phyloP scores from a whole-genome alignment of 2,797 vertebrate species.

The Bovichtus diacanthus region DNA sequence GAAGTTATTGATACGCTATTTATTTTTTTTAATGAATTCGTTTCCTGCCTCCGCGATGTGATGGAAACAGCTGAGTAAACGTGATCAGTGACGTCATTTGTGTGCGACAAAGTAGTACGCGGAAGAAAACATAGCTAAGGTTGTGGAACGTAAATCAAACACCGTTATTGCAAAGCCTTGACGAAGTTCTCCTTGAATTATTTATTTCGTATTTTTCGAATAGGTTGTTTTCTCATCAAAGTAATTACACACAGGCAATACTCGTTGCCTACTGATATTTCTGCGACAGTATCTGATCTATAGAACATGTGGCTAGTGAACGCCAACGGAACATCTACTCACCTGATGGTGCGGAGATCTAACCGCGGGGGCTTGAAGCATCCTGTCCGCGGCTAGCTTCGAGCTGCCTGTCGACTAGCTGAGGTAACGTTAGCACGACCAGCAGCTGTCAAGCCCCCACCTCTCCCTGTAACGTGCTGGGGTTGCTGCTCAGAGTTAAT shows the following conservation, averaged over 20 bases:
- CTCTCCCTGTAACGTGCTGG: constrained; percentile 63
- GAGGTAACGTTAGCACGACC: background rate
- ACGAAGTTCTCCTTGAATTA: fast-evolving
- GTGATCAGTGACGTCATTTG: constrained; percentile 65
- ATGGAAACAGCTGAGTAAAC: constrained; percentile 66
- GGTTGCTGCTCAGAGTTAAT: constrained; percentile 46
- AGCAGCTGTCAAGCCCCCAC: constrained; percentile 38
- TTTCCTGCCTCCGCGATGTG: constrained; percentile 42
- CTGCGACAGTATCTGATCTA: background rate
- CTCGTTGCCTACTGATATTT: background rate
- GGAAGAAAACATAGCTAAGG: fast-evolving
- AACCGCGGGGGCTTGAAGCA: background rate
- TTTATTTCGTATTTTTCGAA: fast-evolving
- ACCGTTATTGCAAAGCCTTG: fast-evolving
- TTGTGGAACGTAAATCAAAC: background rate
- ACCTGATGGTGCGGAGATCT: constrained; percentile 15
- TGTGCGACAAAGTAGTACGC: constrained; percentile 50
- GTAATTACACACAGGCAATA: constrained; percentile 49
- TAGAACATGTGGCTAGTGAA: background rate
- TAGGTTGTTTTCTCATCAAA: fast-evolving
- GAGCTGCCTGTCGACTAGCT: constrained; percentile 15
- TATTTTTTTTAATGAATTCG: constrained; percentile 15
- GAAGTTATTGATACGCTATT: background rate
- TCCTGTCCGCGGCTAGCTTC: background rate
- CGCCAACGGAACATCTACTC: fast-evolving